A percentile compares a stretch with the other conserved stretches of the same genome.
Evolutionary conservation across 2,888 invertebrate species (phyloP).

Genomic region (Micoletzkya japonica): DNA sequence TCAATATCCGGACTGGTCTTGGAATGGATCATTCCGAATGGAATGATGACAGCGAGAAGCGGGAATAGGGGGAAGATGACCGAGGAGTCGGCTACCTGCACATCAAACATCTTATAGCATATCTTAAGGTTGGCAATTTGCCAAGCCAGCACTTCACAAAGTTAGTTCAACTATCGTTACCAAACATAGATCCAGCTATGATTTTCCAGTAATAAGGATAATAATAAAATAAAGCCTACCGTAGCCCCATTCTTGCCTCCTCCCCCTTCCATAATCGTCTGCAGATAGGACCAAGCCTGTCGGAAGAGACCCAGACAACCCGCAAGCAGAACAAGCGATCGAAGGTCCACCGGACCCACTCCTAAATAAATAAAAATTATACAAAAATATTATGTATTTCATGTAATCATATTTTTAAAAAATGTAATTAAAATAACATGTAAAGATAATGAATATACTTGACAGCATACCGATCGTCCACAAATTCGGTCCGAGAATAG

Average conservation of each 20-base stretch:
- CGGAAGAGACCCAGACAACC: slow-evolving; percentile 7
- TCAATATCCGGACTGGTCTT: slow-evolving; percentile 72
- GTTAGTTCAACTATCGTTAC: not conserved
- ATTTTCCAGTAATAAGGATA: not conserved
- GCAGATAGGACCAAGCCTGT: slow-evolving; percentile 14
- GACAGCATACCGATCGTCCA: slow-evolving; percentile 73
- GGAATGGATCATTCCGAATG: slow-evolving; percentile 88
- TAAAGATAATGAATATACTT: not conserved
- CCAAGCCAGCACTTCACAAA: not conserved
- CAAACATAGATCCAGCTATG: not conserved
- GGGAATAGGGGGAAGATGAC: slow-evolving; percentile 95
- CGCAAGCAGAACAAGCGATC: slow-evolving; percentile 9
- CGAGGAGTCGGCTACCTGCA: slow-evolving; percentile 66
- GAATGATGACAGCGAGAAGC: slow-evolving; percentile 84
- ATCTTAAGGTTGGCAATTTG: not conserved
- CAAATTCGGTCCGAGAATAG: slow-evolving; percentile 81
- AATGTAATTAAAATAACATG: not conserved
- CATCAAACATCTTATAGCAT: not conserved
- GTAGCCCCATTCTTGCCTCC: slow-evolving; percentile 26
- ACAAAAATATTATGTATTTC: not conserved
- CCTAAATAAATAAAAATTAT: not conserved
- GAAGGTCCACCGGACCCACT: slow-evolving; percentile 18
- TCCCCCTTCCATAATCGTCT: slow-evolving; percentile 26
- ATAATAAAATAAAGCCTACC: not conserved
- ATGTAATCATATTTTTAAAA: not conserved